Evolutionary conservation across 2,113 vertebrate species (phyloP).

Genomic region (Ardeotis arabs): DNA sequence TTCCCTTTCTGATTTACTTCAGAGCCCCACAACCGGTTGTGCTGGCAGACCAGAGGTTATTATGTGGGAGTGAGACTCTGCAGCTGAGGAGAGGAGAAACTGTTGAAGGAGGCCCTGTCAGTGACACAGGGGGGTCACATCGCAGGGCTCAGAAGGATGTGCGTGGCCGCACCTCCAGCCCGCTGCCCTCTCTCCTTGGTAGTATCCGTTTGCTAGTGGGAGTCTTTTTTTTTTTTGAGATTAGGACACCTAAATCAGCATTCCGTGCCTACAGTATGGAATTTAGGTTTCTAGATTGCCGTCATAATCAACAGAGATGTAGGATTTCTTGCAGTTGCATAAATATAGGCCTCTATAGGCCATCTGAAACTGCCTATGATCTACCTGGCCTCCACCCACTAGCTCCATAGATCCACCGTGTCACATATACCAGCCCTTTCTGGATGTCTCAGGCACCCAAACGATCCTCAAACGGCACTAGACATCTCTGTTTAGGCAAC

Average conservation of each 20-base stretch:
- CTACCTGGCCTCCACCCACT: not conserved
- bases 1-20: constrained; percentile 3
- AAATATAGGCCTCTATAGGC: not conserved
- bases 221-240: not conserved
- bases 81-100: not conserved
- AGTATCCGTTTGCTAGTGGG: not conserved
- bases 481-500: not conserved
- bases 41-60: not conserved
- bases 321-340: not conserved
- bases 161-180: rapidly evolving
- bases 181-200: not conserved
- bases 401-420: not conserved
- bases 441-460: not conserved
- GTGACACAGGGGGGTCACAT: rapidly evolving
- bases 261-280: not conserved
- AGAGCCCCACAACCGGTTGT: not conserved
- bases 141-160: rapidly evolving
- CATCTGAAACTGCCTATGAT: not conserved
- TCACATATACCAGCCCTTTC: not conserved
- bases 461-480: not conserved
- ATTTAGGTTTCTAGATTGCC: not conserved
- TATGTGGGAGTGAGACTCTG: not conserved
- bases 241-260: not conserved
- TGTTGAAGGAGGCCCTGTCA: not conserved
- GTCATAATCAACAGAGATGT: not conserved